Evolutionary conservation across 2,888 invertebrate genomes (phyloP).

Genomic region (Arctia plantaginis): DNA sequence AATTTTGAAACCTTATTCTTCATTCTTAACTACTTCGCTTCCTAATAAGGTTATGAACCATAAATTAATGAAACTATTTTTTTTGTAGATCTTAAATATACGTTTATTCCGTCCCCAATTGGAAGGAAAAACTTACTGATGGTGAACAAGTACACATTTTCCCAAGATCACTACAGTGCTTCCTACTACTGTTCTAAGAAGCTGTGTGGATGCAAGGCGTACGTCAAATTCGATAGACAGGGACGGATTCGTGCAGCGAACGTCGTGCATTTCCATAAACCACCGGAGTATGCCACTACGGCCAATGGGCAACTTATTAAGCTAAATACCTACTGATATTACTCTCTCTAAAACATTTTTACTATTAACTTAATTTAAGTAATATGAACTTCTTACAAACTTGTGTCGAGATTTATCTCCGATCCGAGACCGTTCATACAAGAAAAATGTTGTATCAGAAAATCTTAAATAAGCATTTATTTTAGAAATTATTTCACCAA

Average conservation of each 20-base stretch:
- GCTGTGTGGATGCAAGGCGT: constrained; percentile 47
- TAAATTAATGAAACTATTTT: neutral
- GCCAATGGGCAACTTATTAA: constrained; percentile 11
- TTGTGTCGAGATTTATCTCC: neutral
- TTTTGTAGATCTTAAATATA: constrained; percentile 37
- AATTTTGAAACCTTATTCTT: too few species aligned
- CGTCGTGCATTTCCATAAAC: constrained; percentile 13
- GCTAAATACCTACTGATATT: neutral
- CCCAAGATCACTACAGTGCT: constrained; percentile 44
- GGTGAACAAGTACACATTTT: constrained; percentile 43
- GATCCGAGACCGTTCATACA: neutral
- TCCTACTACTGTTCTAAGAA: constrained; percentile 51
- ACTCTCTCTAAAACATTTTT: neutral
- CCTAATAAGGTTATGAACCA: neutral
- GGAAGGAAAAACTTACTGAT: constrained; percentile 43
- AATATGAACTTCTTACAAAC: neutral
- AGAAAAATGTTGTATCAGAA: neutral
- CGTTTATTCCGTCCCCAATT: constrained; percentile 46
- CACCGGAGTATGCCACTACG: constrained; percentile 15
- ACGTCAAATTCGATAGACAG: constrained; percentile 39
- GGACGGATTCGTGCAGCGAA: constrained; percentile 20
- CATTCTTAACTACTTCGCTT: neutral
- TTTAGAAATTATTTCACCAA: neutral
- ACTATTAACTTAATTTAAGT: neutral
- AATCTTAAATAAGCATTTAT: neutral